Evolutionary conservation across 2,113 vertebrate species (phyloP).

Genomic region (Callaeas wilsoni): DNA sequence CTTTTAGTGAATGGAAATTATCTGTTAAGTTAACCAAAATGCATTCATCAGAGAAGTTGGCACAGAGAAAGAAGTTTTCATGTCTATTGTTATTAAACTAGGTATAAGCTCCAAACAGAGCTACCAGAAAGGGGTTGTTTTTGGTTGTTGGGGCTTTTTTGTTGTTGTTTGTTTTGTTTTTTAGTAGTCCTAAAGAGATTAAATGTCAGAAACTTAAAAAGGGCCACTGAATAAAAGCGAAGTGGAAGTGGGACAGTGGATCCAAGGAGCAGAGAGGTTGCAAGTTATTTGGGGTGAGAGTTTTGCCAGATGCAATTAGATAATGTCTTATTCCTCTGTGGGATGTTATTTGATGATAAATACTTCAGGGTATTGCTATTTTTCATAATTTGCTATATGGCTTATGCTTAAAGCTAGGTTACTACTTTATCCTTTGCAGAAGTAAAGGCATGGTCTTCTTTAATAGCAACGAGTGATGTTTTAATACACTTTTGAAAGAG

Average conservation of each 20-base stretch:
- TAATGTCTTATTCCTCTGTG: neutral
- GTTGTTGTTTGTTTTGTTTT: neutral
- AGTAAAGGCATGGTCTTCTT: neutral
- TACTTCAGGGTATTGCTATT: neutral
- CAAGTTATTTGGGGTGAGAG: neutral
- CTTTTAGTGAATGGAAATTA: neutral
- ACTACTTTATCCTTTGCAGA: neutral
- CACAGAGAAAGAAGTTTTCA: accelerated
- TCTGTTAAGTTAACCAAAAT: neutral
- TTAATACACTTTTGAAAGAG: neutral
- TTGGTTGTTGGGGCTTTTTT: neutral
- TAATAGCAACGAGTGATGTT: neutral
- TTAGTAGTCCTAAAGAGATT: neutral
- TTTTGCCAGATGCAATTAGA: neutral
- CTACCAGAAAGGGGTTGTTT: accelerated
- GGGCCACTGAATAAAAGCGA: neutral
- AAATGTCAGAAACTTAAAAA: neutral
- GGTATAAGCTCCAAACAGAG: neutral
- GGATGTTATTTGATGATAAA: neutral
- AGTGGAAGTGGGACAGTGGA: neutral
- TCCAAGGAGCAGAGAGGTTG: neutral
- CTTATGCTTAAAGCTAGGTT: neutral
- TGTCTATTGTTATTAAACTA: neutral
- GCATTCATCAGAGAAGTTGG: neutral
- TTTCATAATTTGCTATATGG: neutral